Evolutionary conservation across 2,888 invertebrate species (phyloP).

Genomic region (Neoascia interrupta): DNA sequence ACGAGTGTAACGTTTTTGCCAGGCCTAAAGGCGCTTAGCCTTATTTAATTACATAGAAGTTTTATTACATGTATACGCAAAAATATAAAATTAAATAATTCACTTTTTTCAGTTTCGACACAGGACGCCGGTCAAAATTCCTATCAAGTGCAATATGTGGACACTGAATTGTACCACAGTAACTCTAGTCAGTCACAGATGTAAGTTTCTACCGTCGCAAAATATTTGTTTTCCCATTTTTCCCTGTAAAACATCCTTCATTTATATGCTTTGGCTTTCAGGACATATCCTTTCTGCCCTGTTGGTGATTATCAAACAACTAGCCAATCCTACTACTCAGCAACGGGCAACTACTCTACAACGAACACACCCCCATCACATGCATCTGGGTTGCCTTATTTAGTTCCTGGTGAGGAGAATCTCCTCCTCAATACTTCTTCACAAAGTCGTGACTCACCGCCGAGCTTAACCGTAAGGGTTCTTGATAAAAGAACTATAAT

Average conservation of each 20-base stretch:
- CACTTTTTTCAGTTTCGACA: slow-evolving; percentile 77
- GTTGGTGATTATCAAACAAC: slow-evolving; percentile 83
- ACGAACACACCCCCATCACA: slow-evolving; percentile 78
- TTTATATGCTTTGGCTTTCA: no score
- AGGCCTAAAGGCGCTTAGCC: no score
- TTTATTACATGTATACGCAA: no score
- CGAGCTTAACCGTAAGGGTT: slow-evolving; percentile 84
- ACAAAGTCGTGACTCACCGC: slow-evolving; percentile 83
- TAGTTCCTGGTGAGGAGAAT: slow-evolving; percentile 86
- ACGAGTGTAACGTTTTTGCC: no score
- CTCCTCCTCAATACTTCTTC: slow-evolving; percentile 82
- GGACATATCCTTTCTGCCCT: slow-evolving; percentile 89
- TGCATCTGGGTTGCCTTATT: slow-evolving; percentile 81
- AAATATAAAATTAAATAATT: no score
- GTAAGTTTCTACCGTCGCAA: slow-evolving; percentile 80
- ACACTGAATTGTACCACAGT: slow-evolving; percentile 84
- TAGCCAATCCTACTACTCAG: slow-evolving; percentile 84
- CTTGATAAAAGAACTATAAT: neutral
- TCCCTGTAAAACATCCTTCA: neutral
- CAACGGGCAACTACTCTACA: slow-evolving; percentile 82
- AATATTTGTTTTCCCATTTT: neutral
- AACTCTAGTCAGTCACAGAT: slow-evolving; percentile 83
- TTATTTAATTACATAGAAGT: no score
- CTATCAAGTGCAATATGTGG: slow-evolving; percentile 89
- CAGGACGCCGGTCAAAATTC: slow-evolving; percentile 77